Evolutionary conservation across 2,888 invertebrate genomes (phyloP), one percentile per base, ranked within the genome.

Genomic region (Muschampia staudingeri): DNA sequence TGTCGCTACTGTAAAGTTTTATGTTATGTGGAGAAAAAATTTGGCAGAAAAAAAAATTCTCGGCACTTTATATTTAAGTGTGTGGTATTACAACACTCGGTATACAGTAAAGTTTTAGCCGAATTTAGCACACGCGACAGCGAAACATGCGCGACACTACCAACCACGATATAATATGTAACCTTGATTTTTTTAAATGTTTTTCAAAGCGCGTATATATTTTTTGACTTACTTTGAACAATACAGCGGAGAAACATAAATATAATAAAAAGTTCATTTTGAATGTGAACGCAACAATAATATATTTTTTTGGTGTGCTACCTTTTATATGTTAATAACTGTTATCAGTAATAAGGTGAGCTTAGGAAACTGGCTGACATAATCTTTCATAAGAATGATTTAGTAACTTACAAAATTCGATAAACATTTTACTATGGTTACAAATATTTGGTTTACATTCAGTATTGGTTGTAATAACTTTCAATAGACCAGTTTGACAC

Each of bases 191-290:
- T 25, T 25, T 25, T 25, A 0, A 25, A 25, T 25, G 25, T 25
- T 25, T 25, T 25, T 25, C 25, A 25, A 25, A 25, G 25, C 25
- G 1, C 25, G 25, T 25, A 25, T 25, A 25, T 25, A 25, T 25
- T 25, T 25, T 25, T 25, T 0, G 1, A 86, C 87, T 86, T 72
- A 88, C 84, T n/a, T 78, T 80, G 16, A 83, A 34, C 48, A 83
- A 61, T 69, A 77, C 48, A 48, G 81, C 80, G 65, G 82, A 78
- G 9, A 86, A 65, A 70, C 84, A 85, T 42, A 88, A 34, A 30
- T 77, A 78, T 61, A 83, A 81, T 19, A 83, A 80, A 67, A 81
- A 81, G 81, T 83, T 80, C 86, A 86, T 86, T 80, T 76, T 83
- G 19, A 72, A 72, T n/a, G 16, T 78, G 19, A 44, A 19, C 72